Conservation (phyloP, 1,140 invertebrate genomes). For the Zaprionus nigranus region DNA sequence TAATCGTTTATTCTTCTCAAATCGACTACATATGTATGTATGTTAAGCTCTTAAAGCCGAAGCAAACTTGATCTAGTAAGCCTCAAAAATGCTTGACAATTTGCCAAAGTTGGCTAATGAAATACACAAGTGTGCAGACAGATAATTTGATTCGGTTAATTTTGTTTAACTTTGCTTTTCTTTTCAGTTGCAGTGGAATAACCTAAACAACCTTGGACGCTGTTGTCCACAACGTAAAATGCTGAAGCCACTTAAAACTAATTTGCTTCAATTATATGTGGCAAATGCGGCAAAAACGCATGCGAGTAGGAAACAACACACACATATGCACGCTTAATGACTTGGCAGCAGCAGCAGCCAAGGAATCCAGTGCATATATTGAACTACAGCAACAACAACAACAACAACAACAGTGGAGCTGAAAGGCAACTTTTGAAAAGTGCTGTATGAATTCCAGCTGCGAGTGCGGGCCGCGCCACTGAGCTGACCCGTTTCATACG, state of each 20-base stretch:
- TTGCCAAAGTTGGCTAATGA: background rate
- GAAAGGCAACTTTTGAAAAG: slow-evolving; percentile 61
- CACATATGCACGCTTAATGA: slow-evolving; percentile 60
- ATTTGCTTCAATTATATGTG: slow-evolving; percentile 80
- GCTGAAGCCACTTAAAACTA: slow-evolving; percentile 70
- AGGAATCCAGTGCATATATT: slow-evolving; percentile 58
- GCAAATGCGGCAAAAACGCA: slow-evolving; percentile 42
- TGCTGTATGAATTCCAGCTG: slow-evolving; percentile 63
- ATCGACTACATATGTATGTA: background rate
- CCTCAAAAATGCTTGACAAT: background rate
- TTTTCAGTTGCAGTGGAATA: background rate
- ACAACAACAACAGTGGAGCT: slow-evolving; percentile 9
- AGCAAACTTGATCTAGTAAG: background rate
- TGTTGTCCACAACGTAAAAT: slow-evolving; percentile 24
- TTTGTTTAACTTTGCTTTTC: background rate
- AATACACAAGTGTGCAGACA: background rate
- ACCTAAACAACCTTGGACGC: background rate
- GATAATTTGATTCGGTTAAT: slow-evolving; percentile 10
- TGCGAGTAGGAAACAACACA: slow-evolving; percentile 11
- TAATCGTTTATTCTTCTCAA: background rate
- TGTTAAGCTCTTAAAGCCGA: background rate
- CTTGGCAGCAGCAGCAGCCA: slow-evolving; percentile 47
- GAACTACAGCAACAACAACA: slow-evolving; percentile 61
- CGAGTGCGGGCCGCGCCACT: slow-evolving; percentile 39
- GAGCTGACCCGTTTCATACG: slow-evolving; percentile 80